Percentiles rank a stretch among this genome's conserved stretches.
Conservation (phyloP, 53 echinoderm and acorn worm species). For the Echinarachnius parma region DNA sequence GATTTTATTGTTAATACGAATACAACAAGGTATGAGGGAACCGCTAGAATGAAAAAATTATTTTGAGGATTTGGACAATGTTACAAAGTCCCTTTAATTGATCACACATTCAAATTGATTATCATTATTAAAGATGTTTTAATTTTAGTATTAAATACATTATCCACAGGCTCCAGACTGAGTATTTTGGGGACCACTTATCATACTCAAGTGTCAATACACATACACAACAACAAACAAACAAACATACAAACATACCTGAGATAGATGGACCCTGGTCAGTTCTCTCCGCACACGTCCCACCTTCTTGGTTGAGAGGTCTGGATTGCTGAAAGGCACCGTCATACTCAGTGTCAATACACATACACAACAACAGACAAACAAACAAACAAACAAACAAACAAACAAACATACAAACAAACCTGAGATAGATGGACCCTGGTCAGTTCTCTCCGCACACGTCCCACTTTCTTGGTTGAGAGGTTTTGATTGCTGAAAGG, state of each 20-base stretch:
- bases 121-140: too few species aligned
- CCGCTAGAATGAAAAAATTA: too few species aligned
- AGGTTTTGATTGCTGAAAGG: slow-evolving; percentile 54
- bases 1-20: too few species aligned
- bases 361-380: not conserved
- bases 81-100: too few species aligned
- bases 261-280: slow-evolving; percentile 65
- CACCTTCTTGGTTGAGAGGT: slow-evolving; percentile 40
- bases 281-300: slow-evolving; percentile 59
- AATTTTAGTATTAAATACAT: too few species aligned
- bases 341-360: slow-evolving; percentile 90
- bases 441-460: slow-evolving; percentile 62
- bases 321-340: slow-evolving; percentile 64
- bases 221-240: too few species aligned
- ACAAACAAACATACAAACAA: not conserved
- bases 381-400: not conserved
- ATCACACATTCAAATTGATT: too few species aligned
- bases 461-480: slow-evolving; percentile 39
- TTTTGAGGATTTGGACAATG: too few species aligned
- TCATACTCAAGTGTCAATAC: too few species aligned
- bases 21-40: too few species aligned
- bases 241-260: slow-evolving; percentile 42
- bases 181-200: too few species aligned
- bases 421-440: slow-evolving; percentile 76
- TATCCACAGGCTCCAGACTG: too few species aligned